Evolutionary conservation across 2,797 vertebrate species (phyloP), one percentile per base, ranked within the genome.

Genomic region (Cyprinella venusta): DNA sequence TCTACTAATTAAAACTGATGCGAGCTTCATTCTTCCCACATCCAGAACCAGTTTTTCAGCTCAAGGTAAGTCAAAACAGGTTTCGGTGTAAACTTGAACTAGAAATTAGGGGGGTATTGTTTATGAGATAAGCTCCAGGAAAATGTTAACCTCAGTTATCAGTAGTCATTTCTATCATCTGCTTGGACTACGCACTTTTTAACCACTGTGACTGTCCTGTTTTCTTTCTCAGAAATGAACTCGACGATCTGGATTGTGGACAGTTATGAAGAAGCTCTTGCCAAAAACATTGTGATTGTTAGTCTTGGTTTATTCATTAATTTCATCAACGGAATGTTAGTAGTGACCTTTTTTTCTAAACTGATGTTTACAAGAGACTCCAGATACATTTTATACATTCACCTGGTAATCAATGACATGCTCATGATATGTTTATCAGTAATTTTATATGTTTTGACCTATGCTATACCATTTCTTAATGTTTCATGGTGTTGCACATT

Each of bases 341-440:
- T 95, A n/a, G 87, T 89, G 24, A 94, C 89, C 42, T 94, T 94
- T 52, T 79, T 89, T 30, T 69, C 85, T 21, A 90, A 69, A 21
- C 30, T 74, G n/a, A 63, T 71, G 78, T 70, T 81, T 68, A 63
- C 68, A 63, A 82, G 26, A 52, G 75, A 93, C 80, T 91, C 93
- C 7, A 93, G 93, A 1, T 95, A 94, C 72, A 93, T 94, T 38
- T 90, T 94, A 6, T 94, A 94, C 50, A 63, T 92, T 24, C 91
- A 93, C 79, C 88, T 93, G 82, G 92, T 94, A 8, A 8, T 92
- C 13, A 94, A 92, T 7, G 92, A 94, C 48, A 92, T 90, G 79
- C 90, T 92, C 80, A 91, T 92, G 83, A 87, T 94, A 6, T 90
- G 82, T 1, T 4, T 82, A 0, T 45, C 91, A 1, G 54, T 90